Evolutionary conservation across 92 coral and sea anemone species (phyloP), one percentile per base, ranked within the genome.

Genomic region (Palythoa grandiflora): DNA sequence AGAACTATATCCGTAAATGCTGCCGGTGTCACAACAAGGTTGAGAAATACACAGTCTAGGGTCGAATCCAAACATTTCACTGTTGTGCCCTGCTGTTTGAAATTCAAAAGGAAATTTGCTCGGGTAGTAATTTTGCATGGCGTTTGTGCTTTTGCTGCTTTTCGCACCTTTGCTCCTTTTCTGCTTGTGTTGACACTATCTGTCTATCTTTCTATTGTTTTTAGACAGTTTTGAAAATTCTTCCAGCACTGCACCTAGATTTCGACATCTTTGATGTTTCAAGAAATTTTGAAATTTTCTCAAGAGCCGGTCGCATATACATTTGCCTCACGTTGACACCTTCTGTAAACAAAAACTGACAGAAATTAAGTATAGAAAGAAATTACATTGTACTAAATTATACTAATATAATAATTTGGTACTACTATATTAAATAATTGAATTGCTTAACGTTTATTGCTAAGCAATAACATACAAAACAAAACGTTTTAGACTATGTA

Each of bases 201-300:
- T 57, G n/a, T 28, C 73, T 28, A 68, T 68, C 73, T 68, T 68
- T 68, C 73, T 68, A 28, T 36, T 68, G 73, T 5, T 68, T 68
- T 68, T 68, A 21, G 73, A 28, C 73, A 68, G 40, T 68, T 68
- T 28, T 68, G 73, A 68, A 14, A 60, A 60, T 60, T 60, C 68
- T 60, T 60, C 68, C 68, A 60, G 68, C 19, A 60, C 20, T 60
- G 73, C 73, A 68, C 11, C 73, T 68, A 68, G 40, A 68, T 68
- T 68, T 68, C 73, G 73, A 44, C 73, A 68, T 1, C 72, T 66
- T 66, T 66, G 72, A 66, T 66, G 72, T 66, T 66, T 66, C 12
- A 57, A 19, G 72, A 28, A 66, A 66, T 66, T 66, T 66, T 66
- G 72, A 66, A 66, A 66, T 66, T 66, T 66, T 28, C 72, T 66